phyloP scores from a whole-genome alignment of 2,888 invertebrate species.

The Oegoconia quadripuncta region DNA sequence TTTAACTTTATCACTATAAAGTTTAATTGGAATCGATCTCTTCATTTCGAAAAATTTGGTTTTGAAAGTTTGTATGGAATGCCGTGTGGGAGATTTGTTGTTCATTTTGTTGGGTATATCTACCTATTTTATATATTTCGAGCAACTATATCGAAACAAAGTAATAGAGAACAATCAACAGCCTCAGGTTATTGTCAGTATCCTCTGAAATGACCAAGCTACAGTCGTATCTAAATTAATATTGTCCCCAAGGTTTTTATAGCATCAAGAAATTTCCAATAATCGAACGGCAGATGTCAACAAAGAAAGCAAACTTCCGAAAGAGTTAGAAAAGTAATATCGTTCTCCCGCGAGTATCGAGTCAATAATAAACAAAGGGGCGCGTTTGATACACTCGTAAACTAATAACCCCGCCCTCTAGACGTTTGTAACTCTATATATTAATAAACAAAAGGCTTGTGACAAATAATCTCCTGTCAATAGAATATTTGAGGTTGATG shows the following conservation, averaged over 20 bases:
- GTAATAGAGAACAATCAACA: too few relatives aligned
- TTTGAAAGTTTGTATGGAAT: too few relatives aligned
- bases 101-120: too few relatives aligned
- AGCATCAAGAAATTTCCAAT: slow-evolving; percentile 61
- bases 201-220: not conserved
- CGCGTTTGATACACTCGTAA: slow-evolving; percentile 76
- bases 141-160: too few relatives aligned
- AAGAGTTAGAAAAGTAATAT: slow-evolving; percentile 75
- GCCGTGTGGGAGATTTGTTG: too few relatives aligned
- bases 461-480: slow-evolving; percentile 44
- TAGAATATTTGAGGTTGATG: slow-evolving; percentile 26
- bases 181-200: too few relatives aligned
- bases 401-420: slow-evolving; percentile 65
- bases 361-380: slow-evolving; percentile 75
- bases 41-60: too few relatives aligned
- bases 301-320: slow-evolving; percentile 74
- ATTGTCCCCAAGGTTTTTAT: slow-evolving; percentile 49
- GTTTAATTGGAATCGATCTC: too few relatives aligned
- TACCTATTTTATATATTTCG: too few relatives aligned
- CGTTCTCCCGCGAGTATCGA: slow-evolving; percentile 45
- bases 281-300: slow-evolving; percentile 73
- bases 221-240: slow-evolving; percentile 36
- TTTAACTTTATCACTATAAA: too few relatives aligned
- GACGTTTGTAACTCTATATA: slow-evolving; percentile 37
- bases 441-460: slow-evolving; percentile 62